Percentiles rank a stretch among this genome's conserved stretches.
Conservation (phyloP, 2,888 invertebrate genomes). For the Beris chalybata region DNA sequence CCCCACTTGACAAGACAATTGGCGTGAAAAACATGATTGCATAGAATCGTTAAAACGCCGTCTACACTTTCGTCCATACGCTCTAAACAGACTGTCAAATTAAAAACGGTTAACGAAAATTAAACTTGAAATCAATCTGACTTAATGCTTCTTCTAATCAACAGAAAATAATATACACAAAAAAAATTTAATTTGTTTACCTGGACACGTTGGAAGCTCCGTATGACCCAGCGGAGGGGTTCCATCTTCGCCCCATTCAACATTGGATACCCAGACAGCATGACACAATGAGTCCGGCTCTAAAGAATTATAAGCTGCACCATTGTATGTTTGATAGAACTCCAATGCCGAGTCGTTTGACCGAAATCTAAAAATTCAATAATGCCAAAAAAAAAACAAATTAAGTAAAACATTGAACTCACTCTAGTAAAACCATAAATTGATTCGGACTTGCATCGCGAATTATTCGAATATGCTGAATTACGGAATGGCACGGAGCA, state of each 20-base stretch:
- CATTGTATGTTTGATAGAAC: slow-evolving; percentile 92
- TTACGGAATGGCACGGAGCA: slow-evolving; percentile 87
- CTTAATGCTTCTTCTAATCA: too few species aligned
- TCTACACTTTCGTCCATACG: slow-evolving; percentile 99
- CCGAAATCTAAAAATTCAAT: slow-evolving; percentile 61
- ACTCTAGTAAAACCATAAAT: slow-evolving; percentile 96
- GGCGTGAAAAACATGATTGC: slow-evolving; percentile 98
- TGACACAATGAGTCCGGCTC: slow-evolving; percentile 91
- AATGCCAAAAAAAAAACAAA: slow-evolving; percentile 15
- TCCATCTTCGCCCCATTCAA: slow-evolving; percentile 83
- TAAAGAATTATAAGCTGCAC: slow-evolving; percentile 87
- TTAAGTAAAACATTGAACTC: slow-evolving; percentile 46
- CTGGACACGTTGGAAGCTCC: slow-evolving; percentile 96
- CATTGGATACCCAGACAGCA: slow-evolving; percentile 91
- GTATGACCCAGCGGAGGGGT: slow-evolving; percentile 76
- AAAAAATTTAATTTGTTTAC: slow-evolving; percentile 50
- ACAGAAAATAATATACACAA: too few species aligned
- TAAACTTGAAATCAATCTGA: too few species aligned
- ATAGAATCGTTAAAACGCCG: slow-evolving; percentile 94
- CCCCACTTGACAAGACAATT: slow-evolving; percentile 95
- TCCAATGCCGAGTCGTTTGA: slow-evolving; percentile 80
- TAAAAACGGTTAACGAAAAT: background rate
- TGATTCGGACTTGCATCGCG: slow-evolving; percentile 91
- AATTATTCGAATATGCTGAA: slow-evolving; percentile 89
- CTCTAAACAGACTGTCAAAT: slow-evolving; percentile 62